Percentiles rank a stretch among this genome's conserved stretches.
These are phyloP conservation scores for Numida meleagris DNA, from an alignment of 2,113 vertebrate species.

Conservation along the genomic window DNA sequence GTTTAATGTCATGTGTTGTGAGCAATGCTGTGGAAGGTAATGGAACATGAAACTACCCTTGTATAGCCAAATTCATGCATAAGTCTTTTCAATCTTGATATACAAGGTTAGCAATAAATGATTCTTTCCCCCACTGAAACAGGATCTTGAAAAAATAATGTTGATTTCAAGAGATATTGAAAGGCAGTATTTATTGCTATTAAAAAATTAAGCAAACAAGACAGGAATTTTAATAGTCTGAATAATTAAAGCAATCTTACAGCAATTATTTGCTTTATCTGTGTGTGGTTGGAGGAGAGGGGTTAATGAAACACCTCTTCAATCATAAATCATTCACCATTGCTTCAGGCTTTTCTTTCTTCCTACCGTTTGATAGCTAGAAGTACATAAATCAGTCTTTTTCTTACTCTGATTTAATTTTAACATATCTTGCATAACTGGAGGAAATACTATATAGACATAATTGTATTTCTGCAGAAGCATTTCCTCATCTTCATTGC, in stretches of 20 bases:
- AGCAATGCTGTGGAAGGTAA: slow-evolving; percentile 10
- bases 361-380: not conserved
- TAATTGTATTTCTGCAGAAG: slow-evolving; percentile 16
- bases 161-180: not conserved
- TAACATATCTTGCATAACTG: not conserved
- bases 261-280: slow-evolving; percentile 63
- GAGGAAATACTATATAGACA: not conserved
- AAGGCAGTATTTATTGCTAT: slow-evolving; percentile 1
- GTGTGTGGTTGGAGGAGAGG: not conserved
- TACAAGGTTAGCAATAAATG: not conserved
- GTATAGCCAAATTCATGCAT: not conserved
- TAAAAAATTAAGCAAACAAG: slow-evolving; percentile 26
- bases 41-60: slow-evolving; percentile 20
- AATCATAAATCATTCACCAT: slow-evolving; percentile 47
- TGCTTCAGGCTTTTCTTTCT: slow-evolving; percentile 36
- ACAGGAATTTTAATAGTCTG: slow-evolving; percentile 29
- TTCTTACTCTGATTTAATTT: not conserved
- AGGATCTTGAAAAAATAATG: not conserved
- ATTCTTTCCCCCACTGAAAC: not conserved
- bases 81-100: not conserved
- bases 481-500: not conserved
- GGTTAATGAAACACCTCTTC: slow-evolving; percentile 51
- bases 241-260: slow-evolving; percentile 44
- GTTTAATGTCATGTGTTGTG: not conserved
- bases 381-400: not conserved